Conservation (phyloP, 2,113 vertebrate species). For the Aldabrachelys gigantea region DNA sequence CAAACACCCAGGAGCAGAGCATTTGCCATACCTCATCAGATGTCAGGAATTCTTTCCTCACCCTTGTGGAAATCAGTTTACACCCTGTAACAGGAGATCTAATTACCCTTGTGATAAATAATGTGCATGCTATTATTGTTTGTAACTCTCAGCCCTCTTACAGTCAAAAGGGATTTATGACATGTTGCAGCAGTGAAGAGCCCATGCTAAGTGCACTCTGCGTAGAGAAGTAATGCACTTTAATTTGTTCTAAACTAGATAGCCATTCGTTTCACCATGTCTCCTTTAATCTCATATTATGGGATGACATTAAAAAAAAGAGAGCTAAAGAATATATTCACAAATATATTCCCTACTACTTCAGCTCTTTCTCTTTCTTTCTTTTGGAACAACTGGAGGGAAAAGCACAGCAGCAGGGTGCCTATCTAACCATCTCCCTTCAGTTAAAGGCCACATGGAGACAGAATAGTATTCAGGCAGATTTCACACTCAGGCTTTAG, state of each 20-base stretch:
- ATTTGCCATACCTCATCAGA: background rate
- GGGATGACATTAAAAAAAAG: background rate
- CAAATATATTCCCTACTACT: background rate
- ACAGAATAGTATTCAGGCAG: background rate
- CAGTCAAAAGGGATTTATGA: rapidly evolving
- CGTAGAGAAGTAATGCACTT: background rate
- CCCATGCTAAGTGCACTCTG: background rate
- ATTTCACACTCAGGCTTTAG: background rate
- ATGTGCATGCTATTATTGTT: rapidly evolving
- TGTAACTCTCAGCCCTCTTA: background rate
- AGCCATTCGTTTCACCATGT: background rate
- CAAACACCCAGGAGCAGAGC: background rate
- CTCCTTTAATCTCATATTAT: rapidly evolving
- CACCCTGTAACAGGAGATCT: background rate
- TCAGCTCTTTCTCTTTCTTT: too few species aligned
- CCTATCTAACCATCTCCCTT: background rate
- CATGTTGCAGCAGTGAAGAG: background rate
- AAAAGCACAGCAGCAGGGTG: background rate
- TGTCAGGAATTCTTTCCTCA: background rate
- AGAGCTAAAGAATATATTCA: background rate
- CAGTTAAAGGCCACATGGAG: background rate
- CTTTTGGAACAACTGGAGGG: background rate
- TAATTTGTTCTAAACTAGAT: background rate
- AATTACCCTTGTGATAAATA: background rate
- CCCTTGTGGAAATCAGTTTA: background rate